Base-by-base conservation (phyloP, 2,797 vertebrate species). In the Thunnus albacares region DNA sequence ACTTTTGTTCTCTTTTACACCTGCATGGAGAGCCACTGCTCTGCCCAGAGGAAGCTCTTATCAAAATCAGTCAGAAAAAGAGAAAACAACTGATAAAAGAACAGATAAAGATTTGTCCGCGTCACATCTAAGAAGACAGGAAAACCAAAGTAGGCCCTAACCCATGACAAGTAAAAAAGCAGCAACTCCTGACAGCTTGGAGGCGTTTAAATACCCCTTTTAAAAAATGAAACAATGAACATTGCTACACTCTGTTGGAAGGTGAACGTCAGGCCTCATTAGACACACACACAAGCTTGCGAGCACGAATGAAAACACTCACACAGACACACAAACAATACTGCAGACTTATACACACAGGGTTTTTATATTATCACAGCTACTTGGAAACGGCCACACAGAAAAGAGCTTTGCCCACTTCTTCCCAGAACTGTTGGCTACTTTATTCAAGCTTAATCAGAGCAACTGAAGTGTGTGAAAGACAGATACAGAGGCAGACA, bases 381-480 rank as follows among this genome's bases (percentile, higher is more conserved):
- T 41, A 83, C 79, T 80, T 83, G 86, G 79, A 84, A 87, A 53
- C 62, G 66, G 81, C 51, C 62, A 59, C 55, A 72, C 60, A 65
- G 75, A 60, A 26, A 81, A 67, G 66, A 73, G 22, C 61, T 24
- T 55, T 75, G 78, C 81, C 77, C 80, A 77, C 80, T 69, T 84
- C 81, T 90, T 91, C 89, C 84, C 85, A 86, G 75, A 92, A 90
- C 76, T 73, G 74, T 75, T 89, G 84, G 84, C 79, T 69, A 63
- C 77, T 84, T 83, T 59, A 78, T 70, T 89, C 45, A 5, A 67
- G 73, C 41, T 80, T 72, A 87, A 86, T 87, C 76, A 73, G 62
- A 74, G 78, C 59, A 74, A 76, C 59, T 81, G 69, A 70, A 43
- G 74, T 61, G 63, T 58, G 58, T 51, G 65, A 63, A 71, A 60